These are phyloP conservation scores for Ivindomyrus marchei DNA, from an alignment of 2,113 vertebrate species.

Conservation along the genomic window DNA sequence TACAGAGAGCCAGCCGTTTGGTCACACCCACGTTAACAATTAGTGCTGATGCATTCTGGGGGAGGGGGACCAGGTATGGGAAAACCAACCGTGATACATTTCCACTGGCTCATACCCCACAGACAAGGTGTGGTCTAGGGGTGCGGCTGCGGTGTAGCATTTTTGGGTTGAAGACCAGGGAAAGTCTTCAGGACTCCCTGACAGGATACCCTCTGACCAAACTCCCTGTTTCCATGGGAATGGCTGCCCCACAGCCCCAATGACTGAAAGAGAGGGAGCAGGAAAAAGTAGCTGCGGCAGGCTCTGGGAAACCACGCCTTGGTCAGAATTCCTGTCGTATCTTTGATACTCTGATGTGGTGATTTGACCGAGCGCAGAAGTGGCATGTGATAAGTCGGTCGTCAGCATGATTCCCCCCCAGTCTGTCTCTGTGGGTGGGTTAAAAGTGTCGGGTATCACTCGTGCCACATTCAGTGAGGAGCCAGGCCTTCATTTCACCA, in stretches of 20 bases:
- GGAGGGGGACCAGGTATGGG: conserved; percentile 17
- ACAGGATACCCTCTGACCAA: background rate
- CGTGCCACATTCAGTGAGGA: background rate
- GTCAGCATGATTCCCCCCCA: background rate
- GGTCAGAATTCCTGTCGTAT: background rate
- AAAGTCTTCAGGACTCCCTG: background rate
- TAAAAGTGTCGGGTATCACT: background rate
- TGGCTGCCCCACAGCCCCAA: conserved; percentile 3
- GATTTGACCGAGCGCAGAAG: background rate
- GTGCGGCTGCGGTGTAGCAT: background rate
- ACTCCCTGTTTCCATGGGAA: conserved; percentile 18
- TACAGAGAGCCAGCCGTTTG: background rate
- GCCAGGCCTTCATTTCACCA: background rate
- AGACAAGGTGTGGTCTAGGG: background rate
- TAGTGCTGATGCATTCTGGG: background rate
- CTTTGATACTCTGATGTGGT: background rate
- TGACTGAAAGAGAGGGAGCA: conserved; percentile 20
- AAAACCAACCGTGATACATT: background rate
- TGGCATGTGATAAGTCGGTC: background rate
- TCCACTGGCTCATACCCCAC: background rate
- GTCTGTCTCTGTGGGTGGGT: background rate
- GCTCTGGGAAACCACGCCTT: background rate
- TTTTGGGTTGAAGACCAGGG: background rate
- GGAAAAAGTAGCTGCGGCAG: background rate
- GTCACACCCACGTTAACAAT: background rate